Percentiles rank a stretch among this genome's conserved stretches.
Evolutionary conservation across 1,140 invertebrate species (phyloP).

Genomic region (Aphelenchoides fujianensis): DNA sequence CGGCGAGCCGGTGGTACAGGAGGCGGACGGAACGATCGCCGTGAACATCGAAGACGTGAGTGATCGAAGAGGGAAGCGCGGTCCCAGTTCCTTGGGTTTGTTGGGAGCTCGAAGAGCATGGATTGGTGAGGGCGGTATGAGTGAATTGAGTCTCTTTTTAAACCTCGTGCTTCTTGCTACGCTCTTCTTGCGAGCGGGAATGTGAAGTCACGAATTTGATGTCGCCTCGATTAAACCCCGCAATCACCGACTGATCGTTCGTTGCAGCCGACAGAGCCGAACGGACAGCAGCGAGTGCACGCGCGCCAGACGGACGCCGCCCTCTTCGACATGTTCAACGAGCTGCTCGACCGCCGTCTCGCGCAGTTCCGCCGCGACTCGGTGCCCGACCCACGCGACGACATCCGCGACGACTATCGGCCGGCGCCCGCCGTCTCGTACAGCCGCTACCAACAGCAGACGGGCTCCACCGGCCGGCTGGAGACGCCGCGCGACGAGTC

Average conservation of each 20-base stretch:
- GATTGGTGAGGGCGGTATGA: too few relatives aligned
- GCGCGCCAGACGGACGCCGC: not conserved
- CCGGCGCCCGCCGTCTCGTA: not conserved
- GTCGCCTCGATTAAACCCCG: not conserved
- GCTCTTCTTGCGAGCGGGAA: too few relatives aligned
- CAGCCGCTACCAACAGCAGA: not conserved
- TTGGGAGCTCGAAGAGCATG: too few relatives aligned
- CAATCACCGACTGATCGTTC: too few relatives aligned
- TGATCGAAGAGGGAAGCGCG: too few relatives aligned
- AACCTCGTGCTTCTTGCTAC: too few relatives aligned
- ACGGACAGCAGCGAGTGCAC: not conserved
- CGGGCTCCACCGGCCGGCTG: not conserved
- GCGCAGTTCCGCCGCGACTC: not conserved
- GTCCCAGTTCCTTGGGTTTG: too few relatives aligned
- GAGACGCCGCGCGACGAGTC: not conserved
- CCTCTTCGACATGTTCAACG: slow-evolving; percentile 3
- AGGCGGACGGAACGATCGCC: not conserved
- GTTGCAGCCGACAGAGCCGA: too few relatives aligned
- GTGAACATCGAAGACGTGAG: not conserved
- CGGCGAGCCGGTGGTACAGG: not conserved
- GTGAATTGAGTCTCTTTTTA: too few relatives aligned
- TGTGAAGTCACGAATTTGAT: too few relatives aligned
- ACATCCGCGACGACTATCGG: slow-evolving; percentile 1
- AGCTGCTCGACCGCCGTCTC: not conserved
- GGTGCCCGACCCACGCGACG: not conserved